Evolutionary conservation across 2,113 vertebrate species (phyloP).

Genomic region (Cygnus atratus): DNA sequence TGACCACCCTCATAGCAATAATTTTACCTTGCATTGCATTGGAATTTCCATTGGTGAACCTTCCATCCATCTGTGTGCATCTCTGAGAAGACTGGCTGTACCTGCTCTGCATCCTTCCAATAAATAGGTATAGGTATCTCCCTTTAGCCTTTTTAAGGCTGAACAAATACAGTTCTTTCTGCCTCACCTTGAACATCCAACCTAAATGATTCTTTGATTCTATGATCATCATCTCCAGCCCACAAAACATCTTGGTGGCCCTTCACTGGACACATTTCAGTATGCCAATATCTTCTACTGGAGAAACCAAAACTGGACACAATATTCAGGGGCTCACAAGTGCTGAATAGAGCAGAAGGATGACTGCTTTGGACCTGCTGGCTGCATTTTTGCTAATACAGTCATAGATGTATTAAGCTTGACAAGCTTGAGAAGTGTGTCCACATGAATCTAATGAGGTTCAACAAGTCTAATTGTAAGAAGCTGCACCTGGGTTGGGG

Average conservation of each 20-base stretch:
- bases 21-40: neutral
- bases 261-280: neutral
- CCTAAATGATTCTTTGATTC: too few species aligned
- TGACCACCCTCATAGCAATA: neutral
- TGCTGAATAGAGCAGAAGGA: neutral
- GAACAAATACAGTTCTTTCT: neutral
- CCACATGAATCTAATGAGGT: too few species aligned
- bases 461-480: too few species aligned
- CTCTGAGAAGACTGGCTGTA: neutral
- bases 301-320: neutral
- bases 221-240: neutral
- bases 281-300: rapidly evolving
- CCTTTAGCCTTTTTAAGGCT: neutral
- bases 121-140: neutral
- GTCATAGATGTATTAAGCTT: neutral
- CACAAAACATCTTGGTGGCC: neutral
- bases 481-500: too few species aligned
- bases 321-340: neutral
- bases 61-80: neutral
- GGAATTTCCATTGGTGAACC: neutral
- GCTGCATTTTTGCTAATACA: neutral
- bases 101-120: neutral
- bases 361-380: neutral
- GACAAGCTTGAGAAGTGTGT: too few species aligned
- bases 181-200: neutral